Base-by-base conservation (phyloP, 2,888 invertebrate genomes). In the Agonum fuliginosum region DNA sequence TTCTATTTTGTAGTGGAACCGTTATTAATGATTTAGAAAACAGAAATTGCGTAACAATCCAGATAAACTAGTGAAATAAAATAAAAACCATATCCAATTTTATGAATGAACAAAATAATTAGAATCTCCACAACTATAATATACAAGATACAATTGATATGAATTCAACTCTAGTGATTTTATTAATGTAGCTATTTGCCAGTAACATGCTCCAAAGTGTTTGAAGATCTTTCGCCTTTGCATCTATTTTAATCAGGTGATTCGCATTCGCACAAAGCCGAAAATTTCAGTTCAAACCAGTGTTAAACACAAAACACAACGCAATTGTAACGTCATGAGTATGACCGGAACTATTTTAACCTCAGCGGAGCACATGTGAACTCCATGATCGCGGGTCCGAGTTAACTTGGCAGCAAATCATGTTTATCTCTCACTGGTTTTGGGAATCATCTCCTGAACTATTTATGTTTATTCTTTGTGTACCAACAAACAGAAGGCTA, bases 391-490 rank as follows among this genome's bases (percentile, higher is more conserved):
- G 27, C 30, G 30, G 65, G 19, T 46, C 34, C 27, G 58, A n/a
- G n/a, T n/a, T 73, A 27, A 19, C 37, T 75, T 75, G 75, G 75
- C 75, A 67, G 8, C 22, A n/a, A 22, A 17, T 51, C 17, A 19
- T 75, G 58, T 54, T 72, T 54, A 46, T 51, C 67, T 37, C 30
- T 22, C 24, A 34, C 34, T 67, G 8, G 43, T 67, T 75, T 67
- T 65, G 34, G 67, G 17, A 67, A 30, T 46, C 51, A 37, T 51
- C 75, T 67, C 22, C 10, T 5, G 12, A 17, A 65, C 74, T 75
- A 67, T 75, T 75, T 75, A 34, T 67, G 34, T 75, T 67, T 75
- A 24, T 17, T 65, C 75, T 67, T 75, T 75, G 65, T 75, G 75
- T 67, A 75, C 67, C 30, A 75, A 75, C 75, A 75, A 67, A 27